These are phyloP conservation scores for Gymnodraco acuticeps DNA, from an alignment of 2,797 vertebrate genomes.

Conservation along the genomic window DNA sequence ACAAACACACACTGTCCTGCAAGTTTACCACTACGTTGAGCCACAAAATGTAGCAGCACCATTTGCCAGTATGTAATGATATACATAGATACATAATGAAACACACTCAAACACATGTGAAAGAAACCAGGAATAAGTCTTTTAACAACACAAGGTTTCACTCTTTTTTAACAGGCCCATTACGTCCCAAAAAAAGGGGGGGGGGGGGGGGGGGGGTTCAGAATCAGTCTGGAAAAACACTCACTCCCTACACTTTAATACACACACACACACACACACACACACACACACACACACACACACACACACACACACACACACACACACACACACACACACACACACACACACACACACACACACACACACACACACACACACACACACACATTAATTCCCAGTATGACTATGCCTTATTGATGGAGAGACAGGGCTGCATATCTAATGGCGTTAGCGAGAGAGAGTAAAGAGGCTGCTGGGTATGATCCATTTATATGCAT, in stretches of 20 bases:
- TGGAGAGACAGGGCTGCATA: conserved; percentile 66
- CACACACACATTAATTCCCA: conserved; percentile 45
- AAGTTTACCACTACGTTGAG: conserved; percentile 30
- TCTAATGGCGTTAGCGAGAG: conserved; percentile 59
- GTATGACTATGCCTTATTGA: conserved; percentile 67
- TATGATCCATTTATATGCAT: conserved; percentile 78
- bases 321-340: conserved; percentile 13
- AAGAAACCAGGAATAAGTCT: conserved; percentile 40
- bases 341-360: conserved; percentile 13
- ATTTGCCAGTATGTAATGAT: conserved; percentile 9
- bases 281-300: conserved; percentile 5
- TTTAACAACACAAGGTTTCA: conserved; percentile 38
- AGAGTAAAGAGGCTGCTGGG: conserved; percentile 69
- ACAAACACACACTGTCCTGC: conserved; percentile 17
- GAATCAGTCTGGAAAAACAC: conserved; percentile 60
- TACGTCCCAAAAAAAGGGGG: conserved; percentile 34
- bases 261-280: conserved; percentile 7
- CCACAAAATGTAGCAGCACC: conserved; percentile 16
- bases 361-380: conserved; percentile 6
- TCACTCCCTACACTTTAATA: conserved; percentile 22
- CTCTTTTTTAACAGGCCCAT: conserved; percentile 37
- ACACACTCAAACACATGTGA: conserved; percentile 7
- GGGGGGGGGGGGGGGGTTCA: conserved; percentile 23
- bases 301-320: conserved; percentile 8
- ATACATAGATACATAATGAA: conserved; percentile 7